Conservation (phyloP, 2,888 invertebrate genomes). For the Sphaerophoria rueppellii region DNA sequence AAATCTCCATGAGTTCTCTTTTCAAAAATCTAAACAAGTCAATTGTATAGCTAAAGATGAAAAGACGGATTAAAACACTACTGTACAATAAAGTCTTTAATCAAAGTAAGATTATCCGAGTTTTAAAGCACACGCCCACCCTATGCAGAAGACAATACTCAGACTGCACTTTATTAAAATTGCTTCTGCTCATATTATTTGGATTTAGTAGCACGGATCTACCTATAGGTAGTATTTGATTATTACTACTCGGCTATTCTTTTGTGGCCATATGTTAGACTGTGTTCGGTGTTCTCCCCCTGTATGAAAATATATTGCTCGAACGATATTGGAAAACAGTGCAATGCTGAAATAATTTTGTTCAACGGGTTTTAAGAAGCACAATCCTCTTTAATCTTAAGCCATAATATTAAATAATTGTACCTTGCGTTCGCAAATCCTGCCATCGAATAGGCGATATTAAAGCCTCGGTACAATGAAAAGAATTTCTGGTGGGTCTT, state of each 20-base stretch:
- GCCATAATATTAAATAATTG: constrained; percentile 63
- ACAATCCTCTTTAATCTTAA: constrained; percentile 69
- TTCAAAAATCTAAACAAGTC: not conserved
- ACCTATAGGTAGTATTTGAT: constrained; percentile 40
- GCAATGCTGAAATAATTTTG: constrained; percentile 50
- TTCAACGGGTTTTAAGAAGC: constrained; percentile 46
- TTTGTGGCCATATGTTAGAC: constrained; percentile 67
- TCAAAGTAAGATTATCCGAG: constrained; percentile 60
- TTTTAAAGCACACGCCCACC: constrained; percentile 47
- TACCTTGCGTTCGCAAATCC: constrained; percentile 56
- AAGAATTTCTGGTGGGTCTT: constrained; percentile 53
- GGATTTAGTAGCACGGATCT: constrained; percentile 30
- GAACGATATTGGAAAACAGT: constrained; percentile 5
- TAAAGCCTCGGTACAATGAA: constrained; percentile 37
- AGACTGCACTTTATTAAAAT: constrained; percentile 56
- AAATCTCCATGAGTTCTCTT: not conserved
- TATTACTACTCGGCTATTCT: constrained; percentile 45
- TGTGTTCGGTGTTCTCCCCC: constrained; percentile 38
- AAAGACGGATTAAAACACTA: constrained; percentile 42
- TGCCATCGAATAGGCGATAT: constrained; percentile 41
- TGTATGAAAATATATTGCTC: not conserved
- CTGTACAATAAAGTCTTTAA: constrained; percentile 43
- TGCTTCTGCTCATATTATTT: constrained; percentile 30
- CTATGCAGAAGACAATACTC: constrained; percentile 23
- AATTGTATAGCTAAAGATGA: constrained; percentile 3